phyloP scores from a whole-genome alignment of 30 jellyfish, hydroid and myxozoan genomes.

The Aurelia sp. region DNA sequence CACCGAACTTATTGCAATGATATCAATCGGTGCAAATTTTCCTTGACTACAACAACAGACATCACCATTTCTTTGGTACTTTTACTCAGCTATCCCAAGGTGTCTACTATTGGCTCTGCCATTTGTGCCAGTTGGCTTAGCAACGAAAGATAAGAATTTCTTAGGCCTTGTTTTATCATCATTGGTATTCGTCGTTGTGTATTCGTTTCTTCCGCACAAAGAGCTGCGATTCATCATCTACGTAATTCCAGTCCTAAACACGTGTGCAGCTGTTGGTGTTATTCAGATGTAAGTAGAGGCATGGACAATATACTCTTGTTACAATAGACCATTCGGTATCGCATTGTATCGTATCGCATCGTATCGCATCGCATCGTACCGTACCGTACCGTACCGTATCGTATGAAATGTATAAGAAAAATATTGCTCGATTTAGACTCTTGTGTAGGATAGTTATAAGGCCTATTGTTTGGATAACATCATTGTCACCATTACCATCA shows the following conservation, averaged over 20 bases:
- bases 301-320: too few relatives aligned
- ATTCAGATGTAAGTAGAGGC: conserved; percentile 7
- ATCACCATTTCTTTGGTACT: conserved; percentile 89
- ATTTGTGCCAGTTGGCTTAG: conserved; percentile 63
- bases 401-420: too few relatives aligned
- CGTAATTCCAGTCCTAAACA: conserved; percentile 82
- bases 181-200: conserved; percentile 61
- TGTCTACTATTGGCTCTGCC: conserved; percentile 49
- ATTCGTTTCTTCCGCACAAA: conserved; percentile 92
- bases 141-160: conserved; percentile 11
- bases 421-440: too few relatives aligned
- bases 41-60: conserved; percentile 42
- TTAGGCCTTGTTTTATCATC: conserved; percentile 48
- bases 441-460: too few relatives aligned
- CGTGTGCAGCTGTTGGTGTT: conserved; percentile 79
- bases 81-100: conserved; percentile 92
- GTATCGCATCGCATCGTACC: too few relatives aligned
- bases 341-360: too few relatives aligned
- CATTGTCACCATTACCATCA: too few relatives aligned
- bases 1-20: too few relatives aligned
- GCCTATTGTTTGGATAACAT: too few relatives aligned
- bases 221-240: conserved; percentile 90
- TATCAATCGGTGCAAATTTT: too few relatives aligned
- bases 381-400: too few relatives aligned
- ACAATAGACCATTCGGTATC: too few relatives aligned